A percentile compares a stretch with the other conserved stretches of the same genome.
These are phyloP conservation scores for Epinotia brunnichana DNA, from an alignment of 2,888 invertebrate species.

Conservation along the genomic window DNA sequence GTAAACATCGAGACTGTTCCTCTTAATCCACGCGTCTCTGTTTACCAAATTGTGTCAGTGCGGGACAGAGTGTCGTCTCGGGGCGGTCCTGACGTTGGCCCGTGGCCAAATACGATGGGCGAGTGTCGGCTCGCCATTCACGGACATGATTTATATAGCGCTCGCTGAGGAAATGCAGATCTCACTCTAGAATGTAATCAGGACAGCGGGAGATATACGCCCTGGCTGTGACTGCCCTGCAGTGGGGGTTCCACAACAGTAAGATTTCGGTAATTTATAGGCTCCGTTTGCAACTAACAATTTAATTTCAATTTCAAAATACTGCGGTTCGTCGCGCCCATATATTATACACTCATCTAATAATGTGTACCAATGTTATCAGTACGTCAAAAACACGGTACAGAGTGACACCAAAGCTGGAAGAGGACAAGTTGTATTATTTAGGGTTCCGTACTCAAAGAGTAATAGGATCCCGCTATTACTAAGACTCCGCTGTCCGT, in stretches of 20 bases:
- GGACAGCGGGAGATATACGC: slow-evolving; percentile 26
- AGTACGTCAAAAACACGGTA: too few species aligned
- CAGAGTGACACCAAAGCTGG: too few species aligned
- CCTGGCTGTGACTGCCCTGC: not conserved
- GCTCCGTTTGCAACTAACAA: not conserved
- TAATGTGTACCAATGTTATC: too few species aligned
- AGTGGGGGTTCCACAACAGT: slow-evolving; percentile 2
- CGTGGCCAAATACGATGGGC: slow-evolving; percentile 24
- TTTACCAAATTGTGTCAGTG: not conserved
- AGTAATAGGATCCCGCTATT: too few species aligned
- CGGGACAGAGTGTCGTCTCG: slow-evolving; percentile 12
- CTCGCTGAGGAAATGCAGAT: slow-evolving; percentile 39
- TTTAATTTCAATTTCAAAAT: not conserved
- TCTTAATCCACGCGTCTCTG: slow-evolving; percentile 3
- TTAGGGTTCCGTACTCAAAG: too few species aligned
- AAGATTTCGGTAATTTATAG: slow-evolving; percentile 3
- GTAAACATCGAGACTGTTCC: not conserved
- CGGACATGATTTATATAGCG: slow-evolving; percentile 36
- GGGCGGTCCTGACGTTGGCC: slow-evolving; percentile 14
- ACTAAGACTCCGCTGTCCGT: too few species aligned
- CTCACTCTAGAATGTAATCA: slow-evolving; percentile 40
- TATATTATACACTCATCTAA: too few species aligned
- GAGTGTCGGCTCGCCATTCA: slow-evolving; percentile 39
- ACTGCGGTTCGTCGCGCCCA: too few species aligned
- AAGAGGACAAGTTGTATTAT: too few species aligned